These are phyloP conservation scores for Camponotus fellah DNA, from an alignment of 2,888 invertebrate genomes.

Conservation along the genomic window DNA sequence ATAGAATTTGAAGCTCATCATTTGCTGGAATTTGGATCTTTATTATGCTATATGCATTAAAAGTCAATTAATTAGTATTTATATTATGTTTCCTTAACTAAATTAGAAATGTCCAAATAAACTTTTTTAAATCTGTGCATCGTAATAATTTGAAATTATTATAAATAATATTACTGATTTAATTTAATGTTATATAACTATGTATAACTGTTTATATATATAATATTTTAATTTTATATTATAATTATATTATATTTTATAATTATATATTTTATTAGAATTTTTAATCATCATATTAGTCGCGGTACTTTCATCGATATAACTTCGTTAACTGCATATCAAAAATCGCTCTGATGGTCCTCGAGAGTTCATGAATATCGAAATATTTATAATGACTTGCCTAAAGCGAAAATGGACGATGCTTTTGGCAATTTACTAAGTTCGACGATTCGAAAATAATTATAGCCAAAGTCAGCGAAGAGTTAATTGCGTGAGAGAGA, in stretches of 20 bases:
- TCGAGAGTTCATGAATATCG: conserved; percentile 13
- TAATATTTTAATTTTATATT: conserved; percentile 1
- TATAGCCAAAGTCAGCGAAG: conserved; percentile 43
- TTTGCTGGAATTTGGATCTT: background rate
- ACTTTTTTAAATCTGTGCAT: too few relatives aligned
- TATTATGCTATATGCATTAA: background rate
- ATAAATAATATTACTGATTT: too few relatives aligned
- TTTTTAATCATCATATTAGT: background rate
- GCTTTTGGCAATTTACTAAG: conserved; percentile 6
- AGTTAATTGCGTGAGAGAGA: conserved; percentile 55
- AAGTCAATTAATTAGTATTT: background rate
- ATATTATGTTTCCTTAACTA: background rate
- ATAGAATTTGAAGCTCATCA: background rate
- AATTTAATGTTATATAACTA: background rate
- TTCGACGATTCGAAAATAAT: conserved; percentile 47
- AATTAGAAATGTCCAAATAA: too few relatives aligned
- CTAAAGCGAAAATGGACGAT: conserved; percentile 2
- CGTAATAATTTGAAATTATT: too few relatives aligned
- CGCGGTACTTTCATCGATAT: background rate
- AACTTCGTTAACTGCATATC: background rate
- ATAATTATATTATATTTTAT: background rate
- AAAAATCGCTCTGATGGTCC: conserved; percentile 7
- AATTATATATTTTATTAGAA: background rate
- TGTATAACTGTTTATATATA: background rate
- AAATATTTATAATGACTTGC: conserved; percentile 16